phyloP scores from a whole-genome alignment of 2,113 vertebrate genomes.

The Etheostoma cragini region DNA sequence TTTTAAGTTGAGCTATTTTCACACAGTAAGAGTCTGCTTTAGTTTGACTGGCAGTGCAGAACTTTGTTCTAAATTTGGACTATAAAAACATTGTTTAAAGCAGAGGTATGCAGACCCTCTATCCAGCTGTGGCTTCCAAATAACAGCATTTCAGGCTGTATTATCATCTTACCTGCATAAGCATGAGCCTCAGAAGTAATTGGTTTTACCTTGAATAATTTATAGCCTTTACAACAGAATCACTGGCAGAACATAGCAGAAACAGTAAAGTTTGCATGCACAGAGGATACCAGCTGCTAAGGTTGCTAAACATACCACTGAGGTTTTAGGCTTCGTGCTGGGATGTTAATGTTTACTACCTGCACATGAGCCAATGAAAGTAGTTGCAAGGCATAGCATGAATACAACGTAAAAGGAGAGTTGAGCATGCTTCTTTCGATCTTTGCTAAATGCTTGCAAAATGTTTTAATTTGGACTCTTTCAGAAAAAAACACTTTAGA shows the following conservation, averaged over 20 bases:
- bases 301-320: conserved; percentile 32
- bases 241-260: conserved; percentile 25
- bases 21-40: background rate
- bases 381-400: background rate
- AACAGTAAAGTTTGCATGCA: conserved; percentile 31
- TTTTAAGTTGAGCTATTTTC: conserved; percentile 26
- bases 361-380: background rate
- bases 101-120: background rate
- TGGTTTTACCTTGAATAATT: conserved; percentile 57
- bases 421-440: background rate
- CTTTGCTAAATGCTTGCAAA: background rate
- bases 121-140: conserved; percentile 2
- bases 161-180: conserved; percentile 36
- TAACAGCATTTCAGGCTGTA: conserved; percentile 15
- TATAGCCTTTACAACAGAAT: conserved; percentile 30
- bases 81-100: background rate
- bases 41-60: background rate
- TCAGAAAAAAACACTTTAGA: background rate
- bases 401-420: background rate
- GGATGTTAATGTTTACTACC: conserved; percentile 7
- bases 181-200: conserved; percentile 48
- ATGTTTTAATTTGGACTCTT: background rate
- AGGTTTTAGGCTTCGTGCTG: conserved; percentile 11
- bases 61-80: conserved; percentile 30
- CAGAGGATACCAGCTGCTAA: conserved; percentile 4